A percentile compares a stretch with the other conserved stretches of the same genome.
Conservation (phyloP, 2,888 invertebrate genomes). For the Mesorhabditis sp. region DNA sequence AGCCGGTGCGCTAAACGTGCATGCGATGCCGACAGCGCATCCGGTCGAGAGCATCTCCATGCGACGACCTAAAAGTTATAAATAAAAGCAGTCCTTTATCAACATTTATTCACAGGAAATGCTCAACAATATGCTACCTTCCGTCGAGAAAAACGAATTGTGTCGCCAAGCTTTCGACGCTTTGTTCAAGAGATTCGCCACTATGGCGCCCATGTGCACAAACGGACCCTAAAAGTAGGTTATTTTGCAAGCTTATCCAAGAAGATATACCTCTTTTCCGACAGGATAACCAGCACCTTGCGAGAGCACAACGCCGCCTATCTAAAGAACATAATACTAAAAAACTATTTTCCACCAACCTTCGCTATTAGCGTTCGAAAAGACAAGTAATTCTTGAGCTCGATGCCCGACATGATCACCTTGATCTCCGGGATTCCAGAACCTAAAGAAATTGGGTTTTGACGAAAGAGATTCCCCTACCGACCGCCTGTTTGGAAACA, state of each 20-base stretch:
- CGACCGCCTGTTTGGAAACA: conserved; percentile 1
- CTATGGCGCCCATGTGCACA: conserved; percentile 5
- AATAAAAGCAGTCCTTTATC: not conserved
- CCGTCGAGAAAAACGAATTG: conserved; percentile 14
- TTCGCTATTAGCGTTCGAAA: not conserved
- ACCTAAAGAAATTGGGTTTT: not conserved
- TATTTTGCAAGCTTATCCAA: not conserved
- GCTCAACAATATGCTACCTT: not conserved
- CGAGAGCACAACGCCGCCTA: not conserved
- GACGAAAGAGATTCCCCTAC: not conserved
- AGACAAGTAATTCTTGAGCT: conserved; percentile 3
- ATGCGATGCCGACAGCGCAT: conserved; percentile 87
- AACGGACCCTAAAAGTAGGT: not conserved
- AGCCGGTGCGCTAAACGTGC: conserved; percentile 91
- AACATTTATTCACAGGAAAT: too few relatives aligned
- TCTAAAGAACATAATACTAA: not conserved
- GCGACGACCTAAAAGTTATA: conserved; percentile 65
- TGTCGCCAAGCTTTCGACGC: not conserved
- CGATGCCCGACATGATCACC: conserved; percentile 5
- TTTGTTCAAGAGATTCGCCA: conserved; percentile 1
- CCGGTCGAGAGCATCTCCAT: conserved; percentile 94
- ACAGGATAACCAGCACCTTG: conserved; percentile 5
- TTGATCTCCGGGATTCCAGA: conserved; percentile 1
- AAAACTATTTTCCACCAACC: not conserved
- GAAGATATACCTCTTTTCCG: not conserved